phyloP scores from a whole-genome alignment of 2,797 vertebrate species.

The Heterohyrax brucei region DNA sequence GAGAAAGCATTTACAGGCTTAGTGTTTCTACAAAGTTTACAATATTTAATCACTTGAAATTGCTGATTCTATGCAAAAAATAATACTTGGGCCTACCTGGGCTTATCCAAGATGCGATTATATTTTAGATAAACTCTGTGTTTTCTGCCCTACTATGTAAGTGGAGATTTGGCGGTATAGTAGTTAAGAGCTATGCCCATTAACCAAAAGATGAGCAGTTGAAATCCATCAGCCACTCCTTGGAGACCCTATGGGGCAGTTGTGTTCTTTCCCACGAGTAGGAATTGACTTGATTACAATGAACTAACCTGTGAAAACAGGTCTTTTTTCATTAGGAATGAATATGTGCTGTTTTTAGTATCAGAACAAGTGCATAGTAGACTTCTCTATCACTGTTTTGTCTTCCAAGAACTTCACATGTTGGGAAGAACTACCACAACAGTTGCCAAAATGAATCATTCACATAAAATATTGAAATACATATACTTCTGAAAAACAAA shows the following conservation, averaged over 20 bases:
- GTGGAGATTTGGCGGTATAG: too few species aligned
- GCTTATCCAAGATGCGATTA: constrained; percentile 21
- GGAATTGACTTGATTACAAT: too few species aligned
- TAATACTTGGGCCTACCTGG: neutral
- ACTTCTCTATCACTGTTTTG: constrained; percentile 26
- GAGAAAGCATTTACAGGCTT: neutral
- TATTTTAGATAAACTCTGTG: constrained; percentile 26
- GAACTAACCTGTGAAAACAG: neutral
- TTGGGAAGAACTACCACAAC: neutral
- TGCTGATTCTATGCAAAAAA: constrained; percentile 28
- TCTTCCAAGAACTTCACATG: constrained; percentile 28
- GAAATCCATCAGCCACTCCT: too few species aligned
- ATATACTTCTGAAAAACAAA: constrained; percentile 76
- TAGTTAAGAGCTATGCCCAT: too few species aligned
- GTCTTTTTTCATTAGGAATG: constrained; percentile 29
- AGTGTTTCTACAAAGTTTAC: neutral
- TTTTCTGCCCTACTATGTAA: neutral
- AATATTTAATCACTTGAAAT: constrained; percentile 22
- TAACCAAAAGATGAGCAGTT: too few species aligned
- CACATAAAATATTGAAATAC: constrained; percentile 74
- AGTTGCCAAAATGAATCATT: constrained; percentile 65
- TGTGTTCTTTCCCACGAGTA: too few species aligned
- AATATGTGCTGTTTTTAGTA: neutral
- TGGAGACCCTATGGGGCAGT: too few species aligned
- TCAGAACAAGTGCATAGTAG: constrained; percentile 4